Percentiles rank a stretch among this genome's conserved stretches.
Evolutionary conservation across 1,140 invertebrate genomes (phyloP).

Genomic region (Lasaia peninsularis): DNA sequence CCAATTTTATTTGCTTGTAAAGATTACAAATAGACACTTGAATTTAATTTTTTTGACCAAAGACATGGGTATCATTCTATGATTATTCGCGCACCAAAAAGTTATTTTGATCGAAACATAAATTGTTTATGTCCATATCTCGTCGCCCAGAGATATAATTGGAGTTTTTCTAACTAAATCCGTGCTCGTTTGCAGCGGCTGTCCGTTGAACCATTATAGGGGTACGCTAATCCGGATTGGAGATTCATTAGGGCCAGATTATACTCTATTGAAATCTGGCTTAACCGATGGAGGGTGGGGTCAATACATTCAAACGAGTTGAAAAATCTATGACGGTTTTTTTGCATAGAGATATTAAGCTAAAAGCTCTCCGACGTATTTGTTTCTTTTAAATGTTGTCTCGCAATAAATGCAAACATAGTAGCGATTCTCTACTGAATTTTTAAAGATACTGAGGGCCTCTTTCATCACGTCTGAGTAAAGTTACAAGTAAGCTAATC

Average conservation of each 20-base stretch:
- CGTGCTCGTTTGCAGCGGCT: constrained; percentile 50
- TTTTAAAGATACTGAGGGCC: no score
- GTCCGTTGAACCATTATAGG: constrained; percentile 53
- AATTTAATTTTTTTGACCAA: no score
- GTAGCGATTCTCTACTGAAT: no score
- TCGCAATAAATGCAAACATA: no score
- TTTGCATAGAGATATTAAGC: constrained; percentile 20
- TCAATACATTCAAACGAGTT: constrained; percentile 7
- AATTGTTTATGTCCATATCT: constrained; percentile 22
- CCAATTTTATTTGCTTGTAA: no score
- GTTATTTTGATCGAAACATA: constrained; percentile 11
- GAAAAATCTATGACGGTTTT: neutral
- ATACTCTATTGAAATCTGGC: constrained; percentile 78
- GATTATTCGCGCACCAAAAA: neutral
- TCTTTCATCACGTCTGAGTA: no score
- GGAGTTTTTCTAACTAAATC: constrained; percentile 63
- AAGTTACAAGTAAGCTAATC: no score
- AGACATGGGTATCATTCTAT: neutral
- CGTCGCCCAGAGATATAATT: constrained; percentile 39
- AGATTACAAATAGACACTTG: no score
- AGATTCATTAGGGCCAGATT: constrained; percentile 79
- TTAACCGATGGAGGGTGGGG: constrained; percentile 48
- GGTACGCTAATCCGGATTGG: constrained; percentile 73
- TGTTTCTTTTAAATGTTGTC: no score
- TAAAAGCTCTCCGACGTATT: no score